Conservation (phyloP, 2,888 invertebrate species). For the Ennomos fuscantarius region DNA sequence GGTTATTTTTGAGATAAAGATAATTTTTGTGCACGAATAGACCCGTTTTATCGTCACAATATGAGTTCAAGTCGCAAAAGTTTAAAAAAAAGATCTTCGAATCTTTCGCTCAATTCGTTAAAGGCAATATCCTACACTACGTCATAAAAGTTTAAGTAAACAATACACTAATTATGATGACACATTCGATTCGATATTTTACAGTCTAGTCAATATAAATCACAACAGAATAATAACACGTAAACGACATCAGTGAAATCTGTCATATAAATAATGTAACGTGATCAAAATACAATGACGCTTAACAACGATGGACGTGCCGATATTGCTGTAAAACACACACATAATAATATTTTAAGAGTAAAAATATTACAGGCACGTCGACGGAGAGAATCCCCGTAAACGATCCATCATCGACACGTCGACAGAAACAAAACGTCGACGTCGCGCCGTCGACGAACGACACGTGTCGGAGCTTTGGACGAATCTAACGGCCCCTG, state of each 20-base stretch:
- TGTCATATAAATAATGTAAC: conserved; percentile 33
- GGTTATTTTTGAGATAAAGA: too few species aligned
- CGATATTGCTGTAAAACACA: conserved; percentile 28
- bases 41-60: too few species aligned
- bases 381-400: conserved; percentile 41
- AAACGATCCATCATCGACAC: conserved; percentile 56
- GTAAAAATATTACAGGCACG: conserved; percentile 30
- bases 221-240: conserved; percentile 5
- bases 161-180: too few species aligned
- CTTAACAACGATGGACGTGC: conserved; percentile 31
- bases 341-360: conserved; percentile 34
- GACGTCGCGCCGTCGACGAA: conserved; percentile 37
- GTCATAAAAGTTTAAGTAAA: too few species aligned
- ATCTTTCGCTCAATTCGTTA: too few species aligned
- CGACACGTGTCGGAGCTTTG: conserved; percentile 63
- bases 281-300: conserved; percentile 36
- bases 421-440: conserved; percentile 53
- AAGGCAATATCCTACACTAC: too few species aligned
- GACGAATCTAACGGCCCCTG: conserved; percentile 45
- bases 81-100: too few species aligned
- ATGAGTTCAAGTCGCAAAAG: too few species aligned
- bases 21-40: too few species aligned
- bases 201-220: conserved; percentile 13
- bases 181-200: not conserved
- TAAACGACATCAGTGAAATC: conserved; percentile 20